phyloP scores from a whole-genome alignment of 2,113 vertebrate species.

The Gracilinanus agilis region DNA sequence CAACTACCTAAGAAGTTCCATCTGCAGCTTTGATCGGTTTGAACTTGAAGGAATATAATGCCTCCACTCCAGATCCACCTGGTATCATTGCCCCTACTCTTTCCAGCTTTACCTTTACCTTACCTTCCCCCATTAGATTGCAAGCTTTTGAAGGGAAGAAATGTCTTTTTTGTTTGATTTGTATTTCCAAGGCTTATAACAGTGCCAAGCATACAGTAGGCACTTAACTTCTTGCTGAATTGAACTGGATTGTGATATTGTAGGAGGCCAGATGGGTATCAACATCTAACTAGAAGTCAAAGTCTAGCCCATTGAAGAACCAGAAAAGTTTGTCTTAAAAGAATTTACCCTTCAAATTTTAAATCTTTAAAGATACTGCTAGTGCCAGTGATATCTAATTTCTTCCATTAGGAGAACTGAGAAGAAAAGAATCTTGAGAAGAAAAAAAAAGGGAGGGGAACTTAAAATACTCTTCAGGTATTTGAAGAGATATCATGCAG shows the following conservation, averaged over 20 bases:
- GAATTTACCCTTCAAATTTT: background rate
- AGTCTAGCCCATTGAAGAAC: background rate
- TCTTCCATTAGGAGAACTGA: background rate
- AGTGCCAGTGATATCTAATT: background rate
- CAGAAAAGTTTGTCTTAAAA: background rate
- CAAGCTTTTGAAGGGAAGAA: background rate
- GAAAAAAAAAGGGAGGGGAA: background rate
- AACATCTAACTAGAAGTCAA: background rate
- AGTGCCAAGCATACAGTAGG: background rate
- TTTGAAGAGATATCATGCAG: background rate
- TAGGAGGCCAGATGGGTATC: background rate
- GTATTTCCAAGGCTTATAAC: background rate
- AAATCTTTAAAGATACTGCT: background rate
- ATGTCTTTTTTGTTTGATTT: background rate
- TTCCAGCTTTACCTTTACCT: background rate
- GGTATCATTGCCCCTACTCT: background rate
- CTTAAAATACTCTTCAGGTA: background rate
- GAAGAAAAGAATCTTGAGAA: background rate
- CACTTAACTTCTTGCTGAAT: background rate
- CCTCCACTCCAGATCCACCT: background rate
- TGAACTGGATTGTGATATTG: background rate
- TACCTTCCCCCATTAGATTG: background rate
- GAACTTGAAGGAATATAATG: background rate
- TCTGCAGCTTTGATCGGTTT: background rate
- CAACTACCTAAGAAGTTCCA: background rate